Evolutionary conservation across 2,113 vertebrate species (phyloP).

Genomic region (Rhombomys opimus): DNA sequence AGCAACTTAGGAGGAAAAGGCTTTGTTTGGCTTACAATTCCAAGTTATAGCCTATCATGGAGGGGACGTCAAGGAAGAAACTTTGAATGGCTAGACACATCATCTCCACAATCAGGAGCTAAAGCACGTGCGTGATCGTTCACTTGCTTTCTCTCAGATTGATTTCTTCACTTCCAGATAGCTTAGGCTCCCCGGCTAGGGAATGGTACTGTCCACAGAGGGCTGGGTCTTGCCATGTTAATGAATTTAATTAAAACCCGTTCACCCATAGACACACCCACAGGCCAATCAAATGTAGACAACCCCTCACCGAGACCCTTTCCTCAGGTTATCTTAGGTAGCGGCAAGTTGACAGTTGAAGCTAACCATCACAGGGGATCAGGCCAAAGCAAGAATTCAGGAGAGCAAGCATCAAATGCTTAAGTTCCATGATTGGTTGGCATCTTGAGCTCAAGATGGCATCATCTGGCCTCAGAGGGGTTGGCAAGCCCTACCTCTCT

Average conservation of each 20-base stretch:
- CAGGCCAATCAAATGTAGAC: neutral
- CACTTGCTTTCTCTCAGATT: neutral
- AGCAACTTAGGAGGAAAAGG: neutral
- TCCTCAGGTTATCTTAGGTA: neutral
- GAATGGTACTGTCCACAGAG: neutral
- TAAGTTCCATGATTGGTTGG: neutral
- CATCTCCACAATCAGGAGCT: neutral
- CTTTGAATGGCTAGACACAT: neutral
- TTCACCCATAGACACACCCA: neutral
- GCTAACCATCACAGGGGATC: neutral
- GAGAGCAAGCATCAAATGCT: neutral
- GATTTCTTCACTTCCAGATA: neutral
- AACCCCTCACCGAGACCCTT: neutral
- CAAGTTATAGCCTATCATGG: neutral
- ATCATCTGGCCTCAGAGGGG: neutral
- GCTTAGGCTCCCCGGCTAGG: neutral
- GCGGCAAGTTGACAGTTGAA: neutral
- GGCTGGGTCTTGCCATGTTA: neutral
- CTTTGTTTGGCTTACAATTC: neutral
- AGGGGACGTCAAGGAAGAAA: neutral
- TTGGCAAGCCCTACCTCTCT: neutral
- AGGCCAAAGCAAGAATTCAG: neutral
- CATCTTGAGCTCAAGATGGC: neutral
- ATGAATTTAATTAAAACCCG: neutral
- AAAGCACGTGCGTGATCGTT: neutral